Base-by-base conservation (phyloP, 64 coral and sea anemone genomes). In the Pocillopora damicornis region DNA sequence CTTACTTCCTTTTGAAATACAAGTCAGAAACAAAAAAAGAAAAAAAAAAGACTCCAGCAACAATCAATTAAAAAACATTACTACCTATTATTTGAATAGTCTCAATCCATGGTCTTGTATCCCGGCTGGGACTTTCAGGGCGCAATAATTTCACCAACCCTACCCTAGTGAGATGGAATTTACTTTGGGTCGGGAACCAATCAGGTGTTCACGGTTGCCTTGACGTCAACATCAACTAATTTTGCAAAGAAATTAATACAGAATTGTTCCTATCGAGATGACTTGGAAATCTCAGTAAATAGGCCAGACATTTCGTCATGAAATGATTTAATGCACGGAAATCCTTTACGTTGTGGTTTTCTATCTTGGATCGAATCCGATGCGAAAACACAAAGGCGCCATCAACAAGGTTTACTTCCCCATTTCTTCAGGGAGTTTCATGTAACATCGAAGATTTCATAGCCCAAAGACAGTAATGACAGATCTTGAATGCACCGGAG, bases 221-320 rank as follows among this genome's bases (percentile, higher is more conserved):
- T 85, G 81, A 85, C 81, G 81, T 85, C 81, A 85, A 85, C 26
- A 37, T 67, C 61, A 85, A 73, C 81, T 79, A 59, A 22, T 79
- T 79, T 77, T 79, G 20, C 60, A 60, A 79, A 60, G 77, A 79
- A 61, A 79, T 60, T 79, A 79, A 79, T 79, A 58, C 77, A 79
- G 58, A 60, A 79, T 60, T 79, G 51, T 60, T 0, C 35, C 7
- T 23, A 42, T 35, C 22, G 11, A n/a, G 66, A 68, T 17, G 64
- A 83, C 35, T 63, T 36, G 10, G 15, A 25, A 8, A 34, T 20
- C 61, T 63, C 9, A 63, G 23, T 15, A 45, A 83, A 67, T 82
- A 82, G 2, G 14, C 51, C n/a, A 42, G 1, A 38, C 1, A 36
- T 15, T 2, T 81, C 58, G 22, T 16, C 11, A 63, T 38, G 80